Base-by-base conservation (phyloP, 2,888 invertebrate genomes). In the Ptychoptera albimana region DNA sequence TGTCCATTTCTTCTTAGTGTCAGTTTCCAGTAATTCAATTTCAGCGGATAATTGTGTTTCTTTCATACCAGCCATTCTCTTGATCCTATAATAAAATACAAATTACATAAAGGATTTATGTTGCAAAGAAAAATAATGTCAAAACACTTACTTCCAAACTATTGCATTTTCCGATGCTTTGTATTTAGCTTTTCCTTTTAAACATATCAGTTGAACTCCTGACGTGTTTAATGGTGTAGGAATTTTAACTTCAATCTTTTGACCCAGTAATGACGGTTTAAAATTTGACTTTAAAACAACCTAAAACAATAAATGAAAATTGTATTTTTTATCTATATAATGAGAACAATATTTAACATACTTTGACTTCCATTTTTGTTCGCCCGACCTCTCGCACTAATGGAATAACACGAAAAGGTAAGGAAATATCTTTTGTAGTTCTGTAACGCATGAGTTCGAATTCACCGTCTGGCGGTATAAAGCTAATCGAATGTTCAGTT, bases 371-470 rank as follows among this genome's bases (percentile, higher is more conserved):
- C 97, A 99, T 98, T 69, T 97, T 94, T 55, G 96, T 96, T 53
- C 97, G 83, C 0, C 97, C 97, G 3, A 94, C 94, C 66, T 98
- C 98, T 1, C 97, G 78, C 0, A 98, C 98, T 36, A 99, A 69
- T 0, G 98, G 98, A 60, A 99, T 99, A 48, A 98, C 96, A 51
- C 98, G 86, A 78, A 99, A 99, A 51, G 98, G 98, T 51, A 99
- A 73, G 42, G 97, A 97, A 59, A 99, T 98, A 70, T 99, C 98
- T 68, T 99, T 98, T 15, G 98, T 98, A 45, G 97, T 98, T 49
- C 98, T 86, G 68, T 98, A 98, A 81, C 93, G 85, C 98, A 99
- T 99, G 31, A 99, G 77, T 66, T 99, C 98, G 60, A 96, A 99
- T 73, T 99, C 98, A 39, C 98, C 98, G 65, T 99, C 98, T 1